phyloP scores from a whole-genome alignment of 1,140 invertebrate genomes.

The Lutraria rhynchaena region DNA sequence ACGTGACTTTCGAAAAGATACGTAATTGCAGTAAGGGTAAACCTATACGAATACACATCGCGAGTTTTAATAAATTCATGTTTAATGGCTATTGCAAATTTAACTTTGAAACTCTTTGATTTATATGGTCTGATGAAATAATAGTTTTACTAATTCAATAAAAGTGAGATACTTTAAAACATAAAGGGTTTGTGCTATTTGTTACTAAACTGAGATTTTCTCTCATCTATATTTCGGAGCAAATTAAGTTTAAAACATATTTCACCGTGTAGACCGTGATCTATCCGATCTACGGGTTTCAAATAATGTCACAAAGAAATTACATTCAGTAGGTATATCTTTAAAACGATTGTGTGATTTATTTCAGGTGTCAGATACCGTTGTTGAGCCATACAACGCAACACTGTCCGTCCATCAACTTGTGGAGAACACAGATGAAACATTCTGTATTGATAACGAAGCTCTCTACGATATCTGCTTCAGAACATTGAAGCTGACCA shows the following conservation, averaged over 20 bases:
- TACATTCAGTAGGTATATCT: too few relatives aligned
- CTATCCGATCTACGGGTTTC: not conserved
- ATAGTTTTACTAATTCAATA: too few relatives aligned
- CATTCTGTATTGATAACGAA: constrained; percentile 91
- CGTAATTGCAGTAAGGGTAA: not conserved
- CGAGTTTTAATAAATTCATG: not conserved
- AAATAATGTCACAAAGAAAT: not conserved
- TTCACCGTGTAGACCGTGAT: not conserved
- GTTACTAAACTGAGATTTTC: too few relatives aligned
- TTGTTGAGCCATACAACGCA: constrained; percentile 85
- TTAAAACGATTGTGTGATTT: not conserved
- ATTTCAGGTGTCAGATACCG: constrained; percentile 84
- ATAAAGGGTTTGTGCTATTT: too few relatives aligned
- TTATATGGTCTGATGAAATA: too few relatives aligned
- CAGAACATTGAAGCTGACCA: constrained; percentile 87
- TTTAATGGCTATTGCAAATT: not conserved
- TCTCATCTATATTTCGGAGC: too few relatives aligned
- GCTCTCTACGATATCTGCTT: constrained; percentile 91
- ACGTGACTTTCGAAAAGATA: not conserved
- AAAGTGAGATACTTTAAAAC: too few relatives aligned
- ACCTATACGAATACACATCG: not conserved
- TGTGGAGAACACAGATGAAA: constrained; percentile 90
- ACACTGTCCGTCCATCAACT: constrained; percentile 89
- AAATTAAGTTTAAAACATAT: not conserved
- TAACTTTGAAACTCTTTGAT: too few relatives aligned